Base-by-base conservation (phyloP, 2,797 vertebrate genomes). In the Triplophysa yarkandensis region DNA sequence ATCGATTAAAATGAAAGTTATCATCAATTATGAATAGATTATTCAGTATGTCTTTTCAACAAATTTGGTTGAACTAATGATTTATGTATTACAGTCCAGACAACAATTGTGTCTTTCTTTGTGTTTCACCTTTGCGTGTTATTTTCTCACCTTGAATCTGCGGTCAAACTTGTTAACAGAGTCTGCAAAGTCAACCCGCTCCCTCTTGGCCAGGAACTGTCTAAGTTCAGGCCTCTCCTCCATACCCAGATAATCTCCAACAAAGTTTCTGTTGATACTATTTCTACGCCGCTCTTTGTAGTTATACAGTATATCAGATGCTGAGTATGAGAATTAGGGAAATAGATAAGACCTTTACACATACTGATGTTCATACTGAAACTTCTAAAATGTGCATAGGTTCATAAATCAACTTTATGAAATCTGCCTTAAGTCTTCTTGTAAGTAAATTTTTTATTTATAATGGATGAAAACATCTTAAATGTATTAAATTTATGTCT, bases 201-300 rank as follows among this genome's bases (percentile, higher is more conserved):
- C 98, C 57, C 97, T 89, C 88, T 96, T 98, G 84, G 89, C 75
- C 82, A 99, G 89, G 86, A 99, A 99, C 88, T 96, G 95, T 0
- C 96, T 88, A 71, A 99, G 90, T 84, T 99, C 98, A 0, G 96
- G 96, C 68, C 83, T 88, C 72, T 98, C 95, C 83, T 99, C 97
- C 90, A 99, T 93, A 25, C 98, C 98, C 66, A 99, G 90, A 80
- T 99, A 99, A 85, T 99, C 98, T 0, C 97, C 98, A 0, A 99
- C 94, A 0, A 99, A 99, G 86, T 99, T 99, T 79, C 98, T 91
- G 87, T 99, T 99, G 87, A 99, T 97, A 88, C 97, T 99, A 87
- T 99, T 98, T 76, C 87, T 93, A 80, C 97, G 83, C 2, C 96
- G 81, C 85, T 99, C 96, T 80, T 99, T 99, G 71, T 92, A 95